phyloP scores from a whole-genome alignment of 1,140 invertebrate species.

The Megalonaias nervosa region DNA sequence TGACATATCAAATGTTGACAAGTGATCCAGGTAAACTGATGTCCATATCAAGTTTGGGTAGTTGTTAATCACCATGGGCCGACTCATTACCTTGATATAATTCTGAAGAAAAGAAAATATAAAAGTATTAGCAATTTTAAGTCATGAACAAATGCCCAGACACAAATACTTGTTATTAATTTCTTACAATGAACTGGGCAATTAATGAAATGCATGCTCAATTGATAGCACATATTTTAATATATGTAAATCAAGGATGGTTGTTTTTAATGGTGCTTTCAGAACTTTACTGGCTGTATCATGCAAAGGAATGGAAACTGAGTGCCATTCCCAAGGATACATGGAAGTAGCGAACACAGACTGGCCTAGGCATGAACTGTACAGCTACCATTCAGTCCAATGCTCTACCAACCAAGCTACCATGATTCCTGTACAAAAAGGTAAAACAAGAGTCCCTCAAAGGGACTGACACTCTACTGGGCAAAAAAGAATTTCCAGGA shows the following conservation, averaged over 20 bases:
- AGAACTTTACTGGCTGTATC: not conserved
- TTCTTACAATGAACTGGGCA: not conserved
- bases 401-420: too few species aligned
- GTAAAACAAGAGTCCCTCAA: too few species aligned
- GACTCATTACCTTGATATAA: constrained; percentile 68
- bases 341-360: too few species aligned
- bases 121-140: not conserved
- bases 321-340: too few species aligned
- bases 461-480: too few species aligned
- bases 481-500: too few species aligned
- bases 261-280: not conserved
- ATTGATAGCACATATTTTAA: not conserved
- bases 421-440: too few species aligned
- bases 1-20: constrained; percentile 13
- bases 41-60: constrained; percentile 61
- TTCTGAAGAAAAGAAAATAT: constrained; percentile 50
- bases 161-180: not conserved
- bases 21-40: constrained; percentile 54
- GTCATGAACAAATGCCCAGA: not conserved
- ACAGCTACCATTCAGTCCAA: too few species aligned
- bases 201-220: constrained; percentile 1
- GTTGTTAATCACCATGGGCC: constrained; percentile 60
- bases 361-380: too few species aligned
- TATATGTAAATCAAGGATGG: too few species aligned
- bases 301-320: not conserved